A percentile compares a stretch with the other conserved stretches of the same genome.
These are phyloP conservation scores for Zaprionus nigranus DNA, from an alignment of 1,140 invertebrate genomes.

Conservation along the genomic window DNA sequence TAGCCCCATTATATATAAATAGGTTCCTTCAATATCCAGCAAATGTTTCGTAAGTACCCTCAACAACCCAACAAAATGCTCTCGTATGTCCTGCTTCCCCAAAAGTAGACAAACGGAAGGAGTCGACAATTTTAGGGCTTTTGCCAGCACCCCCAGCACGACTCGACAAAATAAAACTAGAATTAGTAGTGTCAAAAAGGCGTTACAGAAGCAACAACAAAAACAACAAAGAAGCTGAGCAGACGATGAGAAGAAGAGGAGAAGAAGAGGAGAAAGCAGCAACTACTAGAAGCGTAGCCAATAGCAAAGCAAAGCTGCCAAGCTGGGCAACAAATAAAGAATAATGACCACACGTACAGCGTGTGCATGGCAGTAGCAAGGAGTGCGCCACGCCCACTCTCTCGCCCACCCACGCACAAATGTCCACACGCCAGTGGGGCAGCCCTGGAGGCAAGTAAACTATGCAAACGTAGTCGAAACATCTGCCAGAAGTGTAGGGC, in stretches of 20 bases:
- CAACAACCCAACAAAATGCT: background rate
- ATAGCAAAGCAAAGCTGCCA: slow-evolving; percentile 13
- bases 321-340: slow-evolving; percentile 73
- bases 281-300: slow-evolving; percentile 16
- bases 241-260: slow-evolving; percentile 27
- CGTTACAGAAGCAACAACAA: slow-evolving; percentile 67
- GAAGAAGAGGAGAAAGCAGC: slow-evolving; percentile 34
- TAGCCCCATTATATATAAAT: background rate
- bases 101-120: slow-evolving; percentile 16
- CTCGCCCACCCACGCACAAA: background rate
- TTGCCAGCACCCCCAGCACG: slow-evolving; percentile 14
- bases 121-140: slow-evolving; percentile 44
- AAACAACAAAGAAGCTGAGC: no score
- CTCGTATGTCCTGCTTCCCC: background rate
- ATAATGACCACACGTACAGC: slow-evolving; percentile 77
- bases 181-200: slow-evolving; percentile 83
- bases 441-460: slow-evolving; percentile 51
- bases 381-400: slow-evolving; percentile 27
- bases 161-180: slow-evolving; percentile 70
- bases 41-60: background rate
- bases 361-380: slow-evolving; percentile 4
- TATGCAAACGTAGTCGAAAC: slow-evolving; percentile 81
- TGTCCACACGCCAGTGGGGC: slow-evolving; percentile 11
- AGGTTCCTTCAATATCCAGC: background rate
- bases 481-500: slow-evolving; percentile 60